Evolutionary conservation across 2,888 invertebrate species (phyloP).

Genomic region (Philereme vetulata): DNA sequence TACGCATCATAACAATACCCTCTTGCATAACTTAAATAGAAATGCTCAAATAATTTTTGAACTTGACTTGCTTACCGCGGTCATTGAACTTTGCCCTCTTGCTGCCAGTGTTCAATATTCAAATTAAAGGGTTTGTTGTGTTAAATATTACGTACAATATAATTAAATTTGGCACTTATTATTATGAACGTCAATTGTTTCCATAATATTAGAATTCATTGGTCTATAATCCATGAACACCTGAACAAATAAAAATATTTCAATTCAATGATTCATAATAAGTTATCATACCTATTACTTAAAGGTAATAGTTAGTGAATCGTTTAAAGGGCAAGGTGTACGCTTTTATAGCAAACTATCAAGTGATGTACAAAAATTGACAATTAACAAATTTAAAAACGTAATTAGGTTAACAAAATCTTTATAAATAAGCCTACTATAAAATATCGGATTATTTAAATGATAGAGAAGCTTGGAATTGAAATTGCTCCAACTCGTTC

Average conservation of each 20-base stretch:
- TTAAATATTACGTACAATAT: slow-evolving; percentile 1
- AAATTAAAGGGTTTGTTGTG: neutral
- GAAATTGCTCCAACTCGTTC: no score
- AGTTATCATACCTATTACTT: no score
- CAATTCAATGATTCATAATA: neutral
- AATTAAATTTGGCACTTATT: neutral
- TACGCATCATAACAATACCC: slow-evolving; percentile 46
- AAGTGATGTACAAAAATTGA: no score
- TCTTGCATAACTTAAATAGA: slow-evolving; percentile 2
- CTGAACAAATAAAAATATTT: slow-evolving; percentile 7
- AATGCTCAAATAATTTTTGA: slow-evolving; percentile 9
- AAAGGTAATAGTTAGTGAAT: no score
- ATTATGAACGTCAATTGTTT: slow-evolving; percentile 9
- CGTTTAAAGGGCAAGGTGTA: no score
- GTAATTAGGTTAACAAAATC: no score
- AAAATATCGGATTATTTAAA: no score
- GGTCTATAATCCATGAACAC: neutral
- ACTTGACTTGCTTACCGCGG: slow-evolving; percentile 26
- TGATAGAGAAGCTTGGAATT: no score
- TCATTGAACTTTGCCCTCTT: slow-evolving; percentile 34
- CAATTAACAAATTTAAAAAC: no score
- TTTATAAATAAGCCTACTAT: no score
- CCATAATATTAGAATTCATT: slow-evolving; percentile 5
- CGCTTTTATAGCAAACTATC: no score
- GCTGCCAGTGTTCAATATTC: slow-evolving; percentile 8